A percentile compares a stretch with the other conserved stretches of the same genome.
These are phyloP conservation scores for Pachymerium ferrugineum DNA, from an alignment of 2,888 invertebrate genomes.

Conservation along the genomic window DNA sequence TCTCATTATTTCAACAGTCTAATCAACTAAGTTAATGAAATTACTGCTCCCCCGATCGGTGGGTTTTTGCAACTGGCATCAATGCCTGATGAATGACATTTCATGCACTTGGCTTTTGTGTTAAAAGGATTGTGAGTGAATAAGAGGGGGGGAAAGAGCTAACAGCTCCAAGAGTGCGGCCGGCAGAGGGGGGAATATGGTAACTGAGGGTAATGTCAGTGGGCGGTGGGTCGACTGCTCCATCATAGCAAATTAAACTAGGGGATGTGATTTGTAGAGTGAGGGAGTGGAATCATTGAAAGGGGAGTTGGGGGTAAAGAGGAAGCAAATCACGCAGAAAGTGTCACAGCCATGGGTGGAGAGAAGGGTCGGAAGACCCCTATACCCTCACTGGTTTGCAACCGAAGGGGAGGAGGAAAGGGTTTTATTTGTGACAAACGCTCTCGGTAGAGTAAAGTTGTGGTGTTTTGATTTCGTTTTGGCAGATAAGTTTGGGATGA, in stretches of 20 bases:
- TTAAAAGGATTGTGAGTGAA: background rate
- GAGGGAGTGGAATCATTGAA: background rate
- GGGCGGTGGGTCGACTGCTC: conserved; percentile 9
- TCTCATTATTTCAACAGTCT: background rate
- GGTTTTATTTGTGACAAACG: background rate
- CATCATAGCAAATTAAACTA: conserved; percentile 13
- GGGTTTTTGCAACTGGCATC: conserved; percentile 8
- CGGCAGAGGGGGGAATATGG: background rate
- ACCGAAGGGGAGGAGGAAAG: background rate
- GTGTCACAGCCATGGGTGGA: conserved; percentile 4
- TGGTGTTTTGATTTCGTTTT: too few species aligned
- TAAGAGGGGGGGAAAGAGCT: background rate
- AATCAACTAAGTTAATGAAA: conserved; percentile 8
- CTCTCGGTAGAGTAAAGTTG: too few species aligned
- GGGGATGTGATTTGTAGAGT: conserved; percentile 8
- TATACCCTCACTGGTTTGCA: background rate
- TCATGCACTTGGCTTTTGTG: background rate
- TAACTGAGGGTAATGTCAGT: background rate
- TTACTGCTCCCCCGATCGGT: background rate
- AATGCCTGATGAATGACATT: background rate
- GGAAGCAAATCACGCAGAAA: conserved; percentile 13
- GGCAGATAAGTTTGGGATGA: too few species aligned
- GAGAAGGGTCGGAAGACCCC: background rate
- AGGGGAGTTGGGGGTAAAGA: background rate
- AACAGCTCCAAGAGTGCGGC: background rate